Evolutionary conservation across 2,888 invertebrate genomes (phyloP), one percentile per base, ranked within the genome.

Genomic region (Oconnorella tubifera): DNA sequence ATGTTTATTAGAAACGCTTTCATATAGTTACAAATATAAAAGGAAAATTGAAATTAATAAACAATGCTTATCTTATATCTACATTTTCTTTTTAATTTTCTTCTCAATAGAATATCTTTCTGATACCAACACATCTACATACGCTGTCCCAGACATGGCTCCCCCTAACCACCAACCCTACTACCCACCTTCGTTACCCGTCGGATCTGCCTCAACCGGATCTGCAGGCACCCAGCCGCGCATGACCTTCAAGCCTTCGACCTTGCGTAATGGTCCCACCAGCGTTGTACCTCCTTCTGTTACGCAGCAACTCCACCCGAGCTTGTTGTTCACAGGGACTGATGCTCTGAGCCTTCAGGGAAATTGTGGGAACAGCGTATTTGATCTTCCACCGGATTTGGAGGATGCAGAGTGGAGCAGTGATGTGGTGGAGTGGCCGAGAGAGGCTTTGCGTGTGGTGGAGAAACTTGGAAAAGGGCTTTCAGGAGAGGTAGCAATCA

Each of bases 401-500:
- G 91, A 83, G 86, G 25, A 27, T 4, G 88, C 78, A 90, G 50
- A 64, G 50, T 68, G 68, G 68, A 64, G 59, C 51, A 66, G 63
- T 28, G 69, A 69, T 2, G 65, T 91, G 67, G 86, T 88, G 68
- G 90, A 91, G 83, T 89, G 91, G 82, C 90, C 91, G 63, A 85
- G 90, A 70, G 90, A 91, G 80, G 86, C 90, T 75, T 86, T 93
- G 67, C 85, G 90, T 1, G 91, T 92, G 88, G 86, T 92, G 74
- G 90, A 91, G 66, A 91, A 91, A 79, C 85, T 93, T 53, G 91
- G 91, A 29, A 91, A 91, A 81, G 92, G 92, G 68, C 89, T 90
- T 65, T 92, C 91, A 81, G 92, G 92, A 81, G 91, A 91, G 82
- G 92, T 92, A 40, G 19, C 19, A 10, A 40, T 14, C n/a, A n/a